Evolutionary conservation across 2,888 invertebrate species (phyloP).

Genomic region (Acanthosepion esculentum): DNA sequence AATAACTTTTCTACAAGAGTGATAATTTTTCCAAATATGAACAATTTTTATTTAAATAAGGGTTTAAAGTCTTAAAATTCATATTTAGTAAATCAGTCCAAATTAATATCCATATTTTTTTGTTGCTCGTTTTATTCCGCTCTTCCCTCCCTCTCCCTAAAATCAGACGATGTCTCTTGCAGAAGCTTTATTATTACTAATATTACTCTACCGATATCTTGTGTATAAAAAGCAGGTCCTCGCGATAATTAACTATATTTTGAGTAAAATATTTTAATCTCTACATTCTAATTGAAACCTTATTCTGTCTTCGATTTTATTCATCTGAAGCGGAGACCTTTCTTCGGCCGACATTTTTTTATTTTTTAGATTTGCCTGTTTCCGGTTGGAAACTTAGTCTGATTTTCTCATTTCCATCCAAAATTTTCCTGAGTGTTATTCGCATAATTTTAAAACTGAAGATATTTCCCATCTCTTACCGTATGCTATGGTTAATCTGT

Average conservation of each 20-base stretch:
- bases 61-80: too few species aligned
- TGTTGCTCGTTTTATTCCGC: neutral
- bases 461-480: too few species aligned
- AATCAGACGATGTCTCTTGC: constrained; percentile 6
- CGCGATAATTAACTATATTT: too few species aligned
- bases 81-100: too few species aligned
- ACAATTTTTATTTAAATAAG: too few species aligned
- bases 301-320: neutral
- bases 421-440: neutral
- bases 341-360: constrained; percentile 25
- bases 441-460: too few species aligned
- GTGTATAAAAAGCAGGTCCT: too few species aligned
- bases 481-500: neutral
- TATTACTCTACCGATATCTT: too few species aligned
- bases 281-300: neutral
- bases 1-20: too few species aligned
- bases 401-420: neutral
- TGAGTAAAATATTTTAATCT: neutral
- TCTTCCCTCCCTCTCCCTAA: neutral
- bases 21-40: too few species aligned
- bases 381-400: neutral
- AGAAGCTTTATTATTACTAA: too few species aligned
- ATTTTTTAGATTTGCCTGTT: neutral
- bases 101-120: neutral
- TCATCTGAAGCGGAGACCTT: neutral